Conservation (phyloP, 2,888 invertebrate species). For the Microplitis manilae region DNA sequence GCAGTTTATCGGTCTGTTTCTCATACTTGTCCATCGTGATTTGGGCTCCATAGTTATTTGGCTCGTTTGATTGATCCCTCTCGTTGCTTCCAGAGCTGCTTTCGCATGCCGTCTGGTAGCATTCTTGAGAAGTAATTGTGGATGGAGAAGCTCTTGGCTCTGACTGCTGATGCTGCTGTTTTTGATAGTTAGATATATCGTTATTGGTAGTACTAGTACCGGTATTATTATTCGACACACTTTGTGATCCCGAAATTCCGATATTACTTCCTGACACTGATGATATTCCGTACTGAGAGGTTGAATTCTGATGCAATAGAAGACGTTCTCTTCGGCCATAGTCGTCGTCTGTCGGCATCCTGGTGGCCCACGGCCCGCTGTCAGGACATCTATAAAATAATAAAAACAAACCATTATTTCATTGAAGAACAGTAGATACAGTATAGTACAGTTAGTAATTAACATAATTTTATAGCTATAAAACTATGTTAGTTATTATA, state of each 20-base stretch:
- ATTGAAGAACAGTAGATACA: not conserved
- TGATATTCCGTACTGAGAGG: conserved; percentile 64
- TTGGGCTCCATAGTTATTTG: conserved; percentile 57
- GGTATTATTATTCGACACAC: conserved; percentile 62
- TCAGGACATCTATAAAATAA: conserved; percentile 77
- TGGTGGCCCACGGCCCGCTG: conserved; percentile 78
- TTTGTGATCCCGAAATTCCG: conserved; percentile 59
- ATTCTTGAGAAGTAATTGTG: conserved; percentile 18
- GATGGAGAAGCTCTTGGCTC: conserved; percentile 60
- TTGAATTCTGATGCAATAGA: conserved; percentile 69
- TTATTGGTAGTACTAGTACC: conserved; percentile 64
- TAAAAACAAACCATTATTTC: not conserved
- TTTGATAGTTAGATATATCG: conserved; percentile 72
- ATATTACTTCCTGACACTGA: conserved; percentile 66
- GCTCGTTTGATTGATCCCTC: conserved; percentile 74
- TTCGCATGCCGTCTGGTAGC: conserved; percentile 56
- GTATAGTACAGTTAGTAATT: no score
- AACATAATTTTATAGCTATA: no score
- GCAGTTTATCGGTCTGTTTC: conserved; percentile 58
- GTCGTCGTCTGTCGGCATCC: conserved; percentile 75
- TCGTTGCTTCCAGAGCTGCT: conserved; percentile 73
- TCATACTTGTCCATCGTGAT: conserved; percentile 58
- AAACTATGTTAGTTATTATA: no score
- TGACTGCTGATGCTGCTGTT: conserved; percentile 73
- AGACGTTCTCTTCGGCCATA: conserved; percentile 72